phyloP scores from a whole-genome alignment of 1,140 invertebrate genomes.

The Aphelenchoides avenae region DNA sequence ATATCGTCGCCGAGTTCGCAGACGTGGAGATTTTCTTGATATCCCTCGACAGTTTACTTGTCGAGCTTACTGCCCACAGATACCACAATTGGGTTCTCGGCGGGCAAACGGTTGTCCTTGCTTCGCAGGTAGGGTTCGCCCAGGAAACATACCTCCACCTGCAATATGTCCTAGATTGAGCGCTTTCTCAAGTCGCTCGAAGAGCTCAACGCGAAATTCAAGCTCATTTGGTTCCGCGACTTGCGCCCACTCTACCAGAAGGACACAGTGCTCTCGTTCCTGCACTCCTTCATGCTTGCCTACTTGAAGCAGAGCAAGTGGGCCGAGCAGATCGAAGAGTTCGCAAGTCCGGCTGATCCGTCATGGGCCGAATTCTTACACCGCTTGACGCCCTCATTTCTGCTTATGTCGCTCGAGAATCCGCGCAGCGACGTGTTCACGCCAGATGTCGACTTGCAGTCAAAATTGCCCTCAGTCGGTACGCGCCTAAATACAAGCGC shows the following conservation, averaged over 20 bases:
- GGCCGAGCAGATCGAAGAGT: constrained; percentile 36
- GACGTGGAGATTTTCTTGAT: constrained; percentile 59
- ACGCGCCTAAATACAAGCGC: too few relatives aligned
- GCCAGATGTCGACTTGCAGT: too few relatives aligned
- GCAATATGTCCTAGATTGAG: constrained; percentile 24
- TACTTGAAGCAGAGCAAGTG: constrained; percentile 35
- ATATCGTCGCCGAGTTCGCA: constrained; percentile 57
- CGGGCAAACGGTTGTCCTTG: constrained; percentile 54
- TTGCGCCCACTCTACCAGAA: constrained; percentile 38
- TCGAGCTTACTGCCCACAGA: constrained; percentile 51
- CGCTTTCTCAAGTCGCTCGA: constrained; percentile 44
- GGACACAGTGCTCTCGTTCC: constrained; percentile 48
- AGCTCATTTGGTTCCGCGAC: constrained; percentile 53
- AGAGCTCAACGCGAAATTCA: constrained; percentile 54
- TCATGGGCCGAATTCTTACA: constrained; percentile 50
- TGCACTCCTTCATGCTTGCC: constrained; percentile 38
- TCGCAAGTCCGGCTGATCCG: constrained; percentile 45
- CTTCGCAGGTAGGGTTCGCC: constrained; percentile 40
- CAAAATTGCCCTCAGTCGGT: constrained; percentile 41
- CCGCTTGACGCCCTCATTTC: constrained; percentile 54
- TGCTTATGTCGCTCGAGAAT: constrained; percentile 49
- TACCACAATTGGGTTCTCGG: constrained; percentile 58
- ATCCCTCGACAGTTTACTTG: constrained; percentile 50
- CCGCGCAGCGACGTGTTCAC: too few relatives aligned
- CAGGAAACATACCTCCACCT: background rate